phyloP scores from a whole-genome alignment of 2,797 vertebrate genomes.

The Hydrophis major region DNA sequence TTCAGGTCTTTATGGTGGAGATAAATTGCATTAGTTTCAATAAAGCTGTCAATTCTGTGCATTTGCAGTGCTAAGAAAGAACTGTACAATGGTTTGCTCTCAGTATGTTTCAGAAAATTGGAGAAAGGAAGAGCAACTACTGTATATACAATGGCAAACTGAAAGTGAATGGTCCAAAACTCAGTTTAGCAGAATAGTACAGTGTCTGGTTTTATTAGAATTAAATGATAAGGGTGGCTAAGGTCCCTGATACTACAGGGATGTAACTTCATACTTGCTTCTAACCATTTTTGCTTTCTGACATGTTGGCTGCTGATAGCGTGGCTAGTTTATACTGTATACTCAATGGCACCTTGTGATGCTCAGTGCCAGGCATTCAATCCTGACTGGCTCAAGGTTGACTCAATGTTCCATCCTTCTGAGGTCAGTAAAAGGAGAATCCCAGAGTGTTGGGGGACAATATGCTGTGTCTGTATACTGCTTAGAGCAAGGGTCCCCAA shows the following conservation, averaged over 20 bases:
- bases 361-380: not conserved
- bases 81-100: not conserved
- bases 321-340: slow-evolving; percentile 38
- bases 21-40: not conserved
- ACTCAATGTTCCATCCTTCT: not conserved
- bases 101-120: accelerated
- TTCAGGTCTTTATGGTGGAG: not conserved
- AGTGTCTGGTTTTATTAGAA: slow-evolving; percentile 46
- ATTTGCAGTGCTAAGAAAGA: not conserved
- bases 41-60: not conserved
- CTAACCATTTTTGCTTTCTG: slow-evolving; percentile 54
- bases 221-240: slow-evolving; percentile 54
- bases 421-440: not conserved
- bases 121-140: not conserved
- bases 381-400: not conserved
- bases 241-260: slow-evolving; percentile 48
- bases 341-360: slow-evolving; percentile 60
- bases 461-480: not conserved
- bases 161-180: slow-evolving; percentile 34
- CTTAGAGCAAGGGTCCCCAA: no score
- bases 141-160: not conserved
- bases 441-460: not conserved
- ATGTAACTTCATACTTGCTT: slow-evolving; percentile 55
- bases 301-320: slow-evolving; percentile 37
- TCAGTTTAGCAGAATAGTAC: slow-evolving; percentile 9